These are phyloP conservation scores for Monopterus albus DNA, from an alignment of 2,113 vertebrate species.

Conservation along the genomic window DNA sequence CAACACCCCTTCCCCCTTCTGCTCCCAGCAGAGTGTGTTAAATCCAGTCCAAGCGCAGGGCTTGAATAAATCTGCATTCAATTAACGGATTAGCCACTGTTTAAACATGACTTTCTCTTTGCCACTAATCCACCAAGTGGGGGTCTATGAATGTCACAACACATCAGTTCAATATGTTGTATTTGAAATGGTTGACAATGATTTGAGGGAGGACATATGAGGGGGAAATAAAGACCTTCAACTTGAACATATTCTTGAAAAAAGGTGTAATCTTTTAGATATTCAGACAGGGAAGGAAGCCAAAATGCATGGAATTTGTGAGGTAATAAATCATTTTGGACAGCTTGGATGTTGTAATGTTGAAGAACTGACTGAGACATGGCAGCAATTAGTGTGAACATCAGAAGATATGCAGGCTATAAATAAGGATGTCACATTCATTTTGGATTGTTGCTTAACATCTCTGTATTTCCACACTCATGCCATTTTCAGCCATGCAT, in stretches of 20 bases:
- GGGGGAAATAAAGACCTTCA: slow-evolving; percentile 12
- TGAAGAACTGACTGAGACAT: slow-evolving; percentile 42
- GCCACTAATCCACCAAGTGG: slow-evolving; percentile 78
- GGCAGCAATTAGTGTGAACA: slow-evolving; percentile 48
- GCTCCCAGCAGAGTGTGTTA: slow-evolving; percentile 69
- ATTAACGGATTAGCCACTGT: slow-evolving; percentile 84
- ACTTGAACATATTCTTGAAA: slow-evolving; percentile 16
- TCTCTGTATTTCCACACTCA: not conserved
- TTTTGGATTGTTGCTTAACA: slow-evolving; percentile 32
- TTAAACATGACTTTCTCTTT: slow-evolving; percentile 80
- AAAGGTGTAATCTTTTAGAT: slow-evolving; percentile 46
- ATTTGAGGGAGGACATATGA: slow-evolving; percentile 39
- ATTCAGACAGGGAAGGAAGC: slow-evolving; percentile 27
- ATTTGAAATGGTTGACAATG: slow-evolving; percentile 32
- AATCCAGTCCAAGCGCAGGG: slow-evolving; percentile 78
- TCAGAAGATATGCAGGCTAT: slow-evolving; percentile 41
- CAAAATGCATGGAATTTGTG: slow-evolving; percentile 39
- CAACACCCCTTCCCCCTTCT: slow-evolving; percentile 14
- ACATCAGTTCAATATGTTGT: slow-evolving; percentile 39
- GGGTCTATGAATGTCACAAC: slow-evolving; percentile 71
- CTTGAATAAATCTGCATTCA: slow-evolving; percentile 86
- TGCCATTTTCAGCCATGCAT: not conserved
- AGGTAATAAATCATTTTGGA: slow-evolving; percentile 69
- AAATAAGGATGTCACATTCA: slow-evolving; percentile 33
- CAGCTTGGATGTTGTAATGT: slow-evolving; percentile 45